phyloP scores from a whole-genome alignment of 2,888 invertebrate genomes.

The Coelinius sp. region DNA sequence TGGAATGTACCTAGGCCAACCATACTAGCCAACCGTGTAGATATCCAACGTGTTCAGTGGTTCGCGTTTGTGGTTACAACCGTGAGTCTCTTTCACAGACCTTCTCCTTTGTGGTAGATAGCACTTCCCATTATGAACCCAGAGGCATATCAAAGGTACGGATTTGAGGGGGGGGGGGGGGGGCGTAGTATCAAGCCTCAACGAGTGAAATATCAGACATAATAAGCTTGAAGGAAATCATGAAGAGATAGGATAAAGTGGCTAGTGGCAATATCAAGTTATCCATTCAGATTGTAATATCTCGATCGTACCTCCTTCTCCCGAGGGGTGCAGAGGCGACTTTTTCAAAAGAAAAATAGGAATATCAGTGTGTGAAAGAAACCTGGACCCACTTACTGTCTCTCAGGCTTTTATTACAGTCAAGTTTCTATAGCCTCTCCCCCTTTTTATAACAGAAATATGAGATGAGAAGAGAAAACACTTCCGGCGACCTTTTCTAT shows the following conservation, averaged over 20 bases:
- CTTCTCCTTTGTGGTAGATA: background rate
- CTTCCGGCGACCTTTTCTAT: conserved; percentile 30
- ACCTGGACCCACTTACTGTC: background rate
- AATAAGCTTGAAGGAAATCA: background rate
- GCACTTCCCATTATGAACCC: background rate
- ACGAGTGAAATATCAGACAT: background rate
- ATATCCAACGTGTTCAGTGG: background rate
- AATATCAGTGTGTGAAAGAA: too few relatives aligned
- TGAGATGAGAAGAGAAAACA: conserved; percentile 19
- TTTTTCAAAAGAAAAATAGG: background rate
- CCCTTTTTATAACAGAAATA: conserved; percentile 27
- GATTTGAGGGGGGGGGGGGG: background rate
- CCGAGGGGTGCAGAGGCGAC: too few relatives aligned
- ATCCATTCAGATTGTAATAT: too few relatives aligned
- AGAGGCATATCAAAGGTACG: background rate
- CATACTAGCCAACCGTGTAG: background rate
- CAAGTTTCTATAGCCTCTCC: conserved; percentile 2
- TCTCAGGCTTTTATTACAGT: conserved; percentile 17
- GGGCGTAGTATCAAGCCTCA: background rate
- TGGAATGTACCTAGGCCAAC: background rate
- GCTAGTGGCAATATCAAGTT: too few relatives aligned
- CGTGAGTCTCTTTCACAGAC: background rate
- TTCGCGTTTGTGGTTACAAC: background rate
- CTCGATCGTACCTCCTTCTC: too few relatives aligned
- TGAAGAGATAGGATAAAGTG: too few relatives aligned